Evolutionary conservation across 92 coral and sea anemone species (phyloP), one percentile per base, ranked within the genome.

Genomic region (Phenganax stokvisi): DNA sequence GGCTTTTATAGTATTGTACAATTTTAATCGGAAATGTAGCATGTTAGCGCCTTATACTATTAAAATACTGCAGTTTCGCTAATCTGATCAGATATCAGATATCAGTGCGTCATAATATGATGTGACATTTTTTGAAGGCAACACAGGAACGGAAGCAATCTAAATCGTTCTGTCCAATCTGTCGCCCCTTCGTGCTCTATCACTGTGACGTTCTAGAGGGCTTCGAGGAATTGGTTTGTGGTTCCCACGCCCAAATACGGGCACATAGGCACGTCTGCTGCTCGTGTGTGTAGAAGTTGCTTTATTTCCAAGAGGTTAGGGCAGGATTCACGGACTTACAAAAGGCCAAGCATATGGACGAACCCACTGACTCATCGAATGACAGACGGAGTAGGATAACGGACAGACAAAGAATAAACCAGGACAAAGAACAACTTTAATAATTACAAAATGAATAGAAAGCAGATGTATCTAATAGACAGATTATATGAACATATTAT

Each of bases 11-110:
- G 17, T 68, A 37, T 12, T 5, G 53, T 30, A 30, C 16, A 37
- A 68, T 64, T 12, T 68, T 30, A 68, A 30, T 68, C 73, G 73
- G 73, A 68, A 68, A 68, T 68, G n/a, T 25, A 28, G 53, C 52
- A 53, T 68, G 73, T 68, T 68, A 68, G 73, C 73, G 73, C 73
- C 73, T 68, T 30, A 68, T 68, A 53, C 15, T 68, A 5, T 68
- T 68, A 68, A 37, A 68, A 30, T 68, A 68, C 73, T 12, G 15
- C 6, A 68, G 53, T 68, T 17, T 68, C 47, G 47, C 73, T 68
- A 68, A 68, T 68, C 73, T 30, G 73, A 68, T 66, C 12, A 30
- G 12, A 68, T 68, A 8, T 68, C 30, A 30, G 10, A 61, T 61
- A 13, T 15, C 25, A 61, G 0, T 37, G 28, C 67, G 67, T 61